Conservation (phyloP, 2,113 vertebrate species). For the Rhagologus leucostigma region DNA sequence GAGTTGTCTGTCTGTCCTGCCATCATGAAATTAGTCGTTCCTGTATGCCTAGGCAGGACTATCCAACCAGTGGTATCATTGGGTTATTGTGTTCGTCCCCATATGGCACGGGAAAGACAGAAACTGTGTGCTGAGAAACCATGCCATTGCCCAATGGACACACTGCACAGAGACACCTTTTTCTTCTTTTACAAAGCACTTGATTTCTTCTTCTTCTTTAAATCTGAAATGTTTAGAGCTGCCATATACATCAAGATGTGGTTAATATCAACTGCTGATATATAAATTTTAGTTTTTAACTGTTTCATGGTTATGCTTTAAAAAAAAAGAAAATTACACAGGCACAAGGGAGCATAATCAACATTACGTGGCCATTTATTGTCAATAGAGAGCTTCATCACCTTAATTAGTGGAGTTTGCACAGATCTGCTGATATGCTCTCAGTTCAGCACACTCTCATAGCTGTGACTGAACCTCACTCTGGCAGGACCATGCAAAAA, state of each 20-base stretch:
- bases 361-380: not conserved
- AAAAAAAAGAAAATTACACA: not conserved
- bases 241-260: not conserved
- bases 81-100: not conserved
- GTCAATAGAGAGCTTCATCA: not conserved
- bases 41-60: not conserved
- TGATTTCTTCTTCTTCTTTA: not conserved
- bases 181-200: not conserved
- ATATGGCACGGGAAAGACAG: not conserved
- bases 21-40: not conserved
- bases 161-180: not conserved
- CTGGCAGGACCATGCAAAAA: not conserved
- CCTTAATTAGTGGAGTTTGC: not conserved
- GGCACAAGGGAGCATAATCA: not conserved
- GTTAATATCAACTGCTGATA: not conserved
- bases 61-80: not conserved
- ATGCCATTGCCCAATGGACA: not conserved
- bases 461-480: not conserved
- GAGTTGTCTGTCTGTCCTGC: not conserved
- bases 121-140: not conserved
- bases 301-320: not conserved
- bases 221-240: not conserved
- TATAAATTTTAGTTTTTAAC: not conserved
- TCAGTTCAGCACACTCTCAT: not conserved
- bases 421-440: not conserved